Conservation (phyloP, 2,888 invertebrate species). For the Amiota minor region DNA sequence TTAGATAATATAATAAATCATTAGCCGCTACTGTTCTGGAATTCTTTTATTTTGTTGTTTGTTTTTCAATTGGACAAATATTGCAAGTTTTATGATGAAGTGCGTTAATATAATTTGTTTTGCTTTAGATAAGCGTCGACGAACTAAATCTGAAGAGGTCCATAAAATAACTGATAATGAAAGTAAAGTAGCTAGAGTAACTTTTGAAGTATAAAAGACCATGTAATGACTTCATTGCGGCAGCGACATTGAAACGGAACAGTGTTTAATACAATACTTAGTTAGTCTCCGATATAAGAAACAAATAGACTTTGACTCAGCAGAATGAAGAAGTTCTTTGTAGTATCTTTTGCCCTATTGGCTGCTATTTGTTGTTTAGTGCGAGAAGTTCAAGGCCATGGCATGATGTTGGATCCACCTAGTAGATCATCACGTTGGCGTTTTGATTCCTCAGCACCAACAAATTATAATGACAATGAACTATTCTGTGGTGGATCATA, state of each 20-base stretch:
- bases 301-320: not conserved
- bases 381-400: constrained; percentile 72
- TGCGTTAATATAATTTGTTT: not conserved
- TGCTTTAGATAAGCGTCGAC: not conserved
- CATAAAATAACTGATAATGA: not conserved
- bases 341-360: constrained; percentile 44
- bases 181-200: no score
- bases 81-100: no score
- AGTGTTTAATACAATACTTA: not conserved
- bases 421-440: constrained; percentile 77
- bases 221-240: not conserved
- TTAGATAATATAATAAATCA: no score
- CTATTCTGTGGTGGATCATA: constrained; percentile 76
- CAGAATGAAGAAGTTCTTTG: constrained; percentile 47
- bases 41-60: no score
- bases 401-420: constrained; percentile 76
- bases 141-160: not conserved
- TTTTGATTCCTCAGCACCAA: constrained; percentile 72
- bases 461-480: constrained; percentile 76
- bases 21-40: no score
- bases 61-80: no score
- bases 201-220: not conserved
- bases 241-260: not conserved
- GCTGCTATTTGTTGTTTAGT: constrained; percentile 52
- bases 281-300: not conserved